A percentile compares a stretch with the other conserved stretches of the same genome.
phyloP scores from a whole-genome alignment of 2,797 vertebrate species.

The Silurus lanzhouensis region DNA sequence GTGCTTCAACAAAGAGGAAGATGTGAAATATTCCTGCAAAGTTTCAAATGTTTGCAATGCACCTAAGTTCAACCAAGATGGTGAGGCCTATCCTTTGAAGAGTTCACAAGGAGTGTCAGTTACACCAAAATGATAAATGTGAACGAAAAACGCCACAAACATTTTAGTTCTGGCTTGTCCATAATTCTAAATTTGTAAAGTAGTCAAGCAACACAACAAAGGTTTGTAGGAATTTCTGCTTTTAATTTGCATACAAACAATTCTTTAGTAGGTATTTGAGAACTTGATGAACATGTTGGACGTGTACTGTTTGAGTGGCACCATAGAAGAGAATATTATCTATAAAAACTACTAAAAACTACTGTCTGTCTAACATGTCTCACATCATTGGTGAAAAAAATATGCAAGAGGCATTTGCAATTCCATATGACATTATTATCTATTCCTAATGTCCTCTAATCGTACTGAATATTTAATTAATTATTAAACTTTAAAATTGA shows the following conservation, averaged over 20 bases:
- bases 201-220: background rate
- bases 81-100: background rate
- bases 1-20: background rate
- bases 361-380: background rate
- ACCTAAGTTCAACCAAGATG: background rate
- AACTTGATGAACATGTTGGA: constrained; percentile 7
- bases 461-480: background rate
- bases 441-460: background rate
- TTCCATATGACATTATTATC: background rate
- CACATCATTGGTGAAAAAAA: background rate
- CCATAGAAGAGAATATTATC: background rate
- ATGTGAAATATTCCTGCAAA: background rate
- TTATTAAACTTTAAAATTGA: too few relatives aligned
- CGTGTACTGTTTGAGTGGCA: background rate
- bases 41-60: background rate
- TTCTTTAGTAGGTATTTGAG: background rate
- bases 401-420: background rate
- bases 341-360: background rate
- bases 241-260: background rate
- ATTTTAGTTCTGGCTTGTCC: background rate
- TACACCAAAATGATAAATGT: background rate
- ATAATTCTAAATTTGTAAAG: background rate
- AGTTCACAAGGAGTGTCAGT: background rate
- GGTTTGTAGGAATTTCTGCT: background rate
- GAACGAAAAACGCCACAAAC: background rate